Percentiles rank a stretch among this genome's conserved stretches.
These are phyloP conservation scores for Periophthalmus modestus DNA, from an alignment of 2,113 vertebrate species.

Conservation along the genomic window DNA sequence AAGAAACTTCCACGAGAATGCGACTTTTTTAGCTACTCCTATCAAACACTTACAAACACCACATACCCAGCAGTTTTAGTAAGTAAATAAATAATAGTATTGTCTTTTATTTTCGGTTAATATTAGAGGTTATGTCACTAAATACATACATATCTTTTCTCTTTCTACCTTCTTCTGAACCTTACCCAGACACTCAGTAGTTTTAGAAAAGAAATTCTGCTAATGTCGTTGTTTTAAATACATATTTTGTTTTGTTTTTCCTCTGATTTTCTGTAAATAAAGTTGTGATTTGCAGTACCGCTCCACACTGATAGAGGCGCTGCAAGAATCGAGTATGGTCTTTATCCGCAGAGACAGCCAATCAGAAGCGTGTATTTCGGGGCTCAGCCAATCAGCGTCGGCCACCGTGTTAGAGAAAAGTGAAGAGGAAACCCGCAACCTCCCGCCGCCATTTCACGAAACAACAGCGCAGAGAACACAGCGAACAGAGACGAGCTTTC, in stretches of 20 bases:
- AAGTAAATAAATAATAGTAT: too few relatives aligned
- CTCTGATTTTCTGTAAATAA: background rate
- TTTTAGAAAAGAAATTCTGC: too few relatives aligned
- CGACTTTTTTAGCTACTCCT: too few relatives aligned
- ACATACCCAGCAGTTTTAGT: too few relatives aligned
- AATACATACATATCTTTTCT: too few relatives aligned
- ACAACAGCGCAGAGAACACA: constrained; percentile 16
- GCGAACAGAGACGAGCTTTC: background rate
- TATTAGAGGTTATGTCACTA: too few relatives aligned
- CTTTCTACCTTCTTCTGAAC: too few relatives aligned
- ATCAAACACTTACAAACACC: too few relatives aligned
- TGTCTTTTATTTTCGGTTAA: too few relatives aligned
- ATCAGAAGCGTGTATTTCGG: constrained; percentile 51
- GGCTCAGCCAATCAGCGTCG: constrained; percentile 53
- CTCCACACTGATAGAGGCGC: constrained; percentile 32
- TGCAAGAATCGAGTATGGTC: fast-evolving
- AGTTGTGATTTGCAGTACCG: background rate
- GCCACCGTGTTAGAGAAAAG: constrained; percentile 45
- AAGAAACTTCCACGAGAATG: too few relatives aligned
- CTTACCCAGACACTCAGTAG: too few relatives aligned
- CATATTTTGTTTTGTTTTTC: background rate
- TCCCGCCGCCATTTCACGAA: constrained; percentile 76
- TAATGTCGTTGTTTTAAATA: background rate
- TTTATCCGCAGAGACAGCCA: constrained; percentile 16
- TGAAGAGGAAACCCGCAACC: constrained; percentile 48